Evolutionary conservation across 2,113 vertebrate genomes (phyloP), one percentile per base, ranked within the genome.

Genomic region (Vicugna pacos): DNA sequence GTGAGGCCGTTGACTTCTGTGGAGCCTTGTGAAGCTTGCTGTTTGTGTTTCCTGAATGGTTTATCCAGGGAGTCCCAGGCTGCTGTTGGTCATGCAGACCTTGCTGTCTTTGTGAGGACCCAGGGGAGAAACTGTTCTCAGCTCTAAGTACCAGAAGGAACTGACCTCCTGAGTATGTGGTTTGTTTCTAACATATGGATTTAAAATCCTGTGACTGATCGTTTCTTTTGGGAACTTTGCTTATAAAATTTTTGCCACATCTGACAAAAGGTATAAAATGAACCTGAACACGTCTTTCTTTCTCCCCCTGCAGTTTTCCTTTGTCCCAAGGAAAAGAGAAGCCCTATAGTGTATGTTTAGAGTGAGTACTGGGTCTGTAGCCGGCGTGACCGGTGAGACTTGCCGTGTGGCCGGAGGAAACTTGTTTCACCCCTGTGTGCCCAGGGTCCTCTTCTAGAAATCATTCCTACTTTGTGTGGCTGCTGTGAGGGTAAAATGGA

Each of bases 151-250:
- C n/a, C 6, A 54, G 70, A 65, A 88, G 38, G 75, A 89, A 48
- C 22, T 54, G 28, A 81, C 42, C 13, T 91, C 13, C 20, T 17
- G 65, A 83, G 30, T 48, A 4, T 28, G 50, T 89, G 85, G 20
- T 56, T 86, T 90, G 54, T 76, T 89, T 86, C 91, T 92, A 48
- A 75, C 28, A 65, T n/a, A 65, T 0, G 13, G 24, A 9, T 87
- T 93, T 93, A 94, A 46, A 79, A 91, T 91, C 52, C 26, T 76
- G 24, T 65, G 85, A 64, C 24, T 17, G 58, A 81, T 89, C 6
- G 28, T 87, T 93, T 96, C 70, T 42, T 96, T 91, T 89, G 50
- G 89, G 50, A 17, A 52, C 28, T 69, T 90, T 91, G 64, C 64
- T 79, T 70, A 38, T 32, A 93, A 70, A 73, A 73, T 79, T 79